phyloP scores from a whole-genome alignment of 1,140 invertebrate genomes.

The Zaprionus gabonicus region DNA sequence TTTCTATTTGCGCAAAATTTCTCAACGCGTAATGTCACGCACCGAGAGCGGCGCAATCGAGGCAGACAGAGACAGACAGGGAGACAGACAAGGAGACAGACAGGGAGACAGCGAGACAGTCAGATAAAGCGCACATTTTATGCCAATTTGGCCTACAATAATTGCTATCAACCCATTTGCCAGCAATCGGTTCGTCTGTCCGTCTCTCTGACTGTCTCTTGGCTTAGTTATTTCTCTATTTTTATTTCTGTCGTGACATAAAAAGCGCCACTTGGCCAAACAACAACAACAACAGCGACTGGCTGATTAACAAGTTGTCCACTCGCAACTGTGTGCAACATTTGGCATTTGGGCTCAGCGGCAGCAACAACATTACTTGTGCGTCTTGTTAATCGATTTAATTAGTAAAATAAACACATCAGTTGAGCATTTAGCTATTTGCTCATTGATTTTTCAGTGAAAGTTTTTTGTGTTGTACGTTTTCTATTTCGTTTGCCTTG shows the following conservation, averaged over 20 bases:
- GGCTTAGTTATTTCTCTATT: constrained; percentile 1
- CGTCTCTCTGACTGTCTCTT: constrained; percentile 6
- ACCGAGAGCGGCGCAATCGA: constrained; percentile 16
- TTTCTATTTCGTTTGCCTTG: constrained; percentile 50
- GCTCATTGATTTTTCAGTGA: constrained; percentile 41
- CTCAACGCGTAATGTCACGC: constrained; percentile 66
- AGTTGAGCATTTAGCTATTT: constrained; percentile 23
- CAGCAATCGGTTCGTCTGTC: not conserved
- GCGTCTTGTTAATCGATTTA: constrained; percentile 71
- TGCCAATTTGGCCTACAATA: constrained; percentile 62
- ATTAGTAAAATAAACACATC: constrained; percentile 57
- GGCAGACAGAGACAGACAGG: constrained; percentile 17
- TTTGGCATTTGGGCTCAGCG: constrained; percentile 31
- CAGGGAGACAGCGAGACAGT: constrained; percentile 31
- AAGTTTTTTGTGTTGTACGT: constrained; percentile 36
- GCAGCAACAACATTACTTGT: not conserved
- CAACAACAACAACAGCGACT: constrained; percentile 38
- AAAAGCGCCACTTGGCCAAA: constrained; percentile 48
- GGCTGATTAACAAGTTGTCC: constrained; percentile 46
- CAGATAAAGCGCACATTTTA: constrained; percentile 39
- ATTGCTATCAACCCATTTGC: constrained; percentile 50
- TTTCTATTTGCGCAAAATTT: constrained; percentile 70
- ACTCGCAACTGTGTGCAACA: constrained; percentile 37
- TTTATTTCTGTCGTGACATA: constrained; percentile 43
- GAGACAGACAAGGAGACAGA: constrained; percentile 29